Percentiles rank a stretch among this genome's conserved stretches.
phyloP scores from a whole-genome alignment of 2,797 vertebrate species.

The Poeciliopsis paucimaculata region DNA sequence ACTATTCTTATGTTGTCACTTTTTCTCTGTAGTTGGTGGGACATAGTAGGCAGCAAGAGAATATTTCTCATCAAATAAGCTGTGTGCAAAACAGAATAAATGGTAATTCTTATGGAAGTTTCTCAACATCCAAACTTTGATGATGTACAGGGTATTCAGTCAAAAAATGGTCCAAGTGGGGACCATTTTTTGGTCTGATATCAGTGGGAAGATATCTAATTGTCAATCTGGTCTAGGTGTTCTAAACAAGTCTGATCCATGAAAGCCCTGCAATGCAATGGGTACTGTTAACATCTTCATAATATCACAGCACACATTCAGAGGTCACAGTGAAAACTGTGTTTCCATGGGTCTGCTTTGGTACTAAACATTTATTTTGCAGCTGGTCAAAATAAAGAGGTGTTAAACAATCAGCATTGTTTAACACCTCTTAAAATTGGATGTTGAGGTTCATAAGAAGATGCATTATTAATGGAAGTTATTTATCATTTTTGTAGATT shows the following conservation, averaged over 20 bases:
- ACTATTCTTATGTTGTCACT: background rate
- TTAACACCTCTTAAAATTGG: too few species aligned
- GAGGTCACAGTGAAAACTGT: background rate
- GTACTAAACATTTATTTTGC: background rate
- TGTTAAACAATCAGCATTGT: too few species aligned
- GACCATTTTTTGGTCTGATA: too few species aligned
- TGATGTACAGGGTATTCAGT: background rate
- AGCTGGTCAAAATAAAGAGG: background rate
- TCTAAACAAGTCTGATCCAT: background rate
- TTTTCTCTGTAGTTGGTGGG: background rate
- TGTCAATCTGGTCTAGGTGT: too few species aligned
- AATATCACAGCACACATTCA: background rate
- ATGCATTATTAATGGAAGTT: background rate
- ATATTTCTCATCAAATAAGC: background rate
- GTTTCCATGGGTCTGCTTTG: background rate
- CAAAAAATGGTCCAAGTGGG: background rate
- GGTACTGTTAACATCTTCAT: background rate
- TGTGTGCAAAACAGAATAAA: background rate
- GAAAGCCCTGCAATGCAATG: background rate
- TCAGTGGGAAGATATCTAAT: background rate
- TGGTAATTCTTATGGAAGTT: too few species aligned
- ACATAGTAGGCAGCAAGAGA: background rate
- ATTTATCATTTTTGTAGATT: background rate
- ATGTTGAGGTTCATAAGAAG: too few species aligned
- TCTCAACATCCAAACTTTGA: background rate